Evolutionary conservation across 1,140 invertebrate species (phyloP), one percentile per base, ranked within the genome.

Genomic region (Drosophila funebris): DNA sequence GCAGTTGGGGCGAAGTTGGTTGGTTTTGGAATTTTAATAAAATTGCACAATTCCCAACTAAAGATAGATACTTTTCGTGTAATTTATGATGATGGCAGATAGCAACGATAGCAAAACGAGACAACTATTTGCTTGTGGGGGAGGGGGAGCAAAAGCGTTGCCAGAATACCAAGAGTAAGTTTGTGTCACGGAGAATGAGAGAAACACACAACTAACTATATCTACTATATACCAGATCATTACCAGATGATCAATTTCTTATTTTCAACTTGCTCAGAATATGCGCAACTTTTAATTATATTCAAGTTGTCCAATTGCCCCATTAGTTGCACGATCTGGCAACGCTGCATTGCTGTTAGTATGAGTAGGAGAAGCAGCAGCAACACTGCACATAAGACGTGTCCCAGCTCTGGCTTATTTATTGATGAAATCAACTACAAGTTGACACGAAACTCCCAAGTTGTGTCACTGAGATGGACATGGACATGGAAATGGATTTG

Each of bases 41-140:
- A 87, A 87, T 83, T 87, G 83, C 76, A 66, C 72, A 81, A 78
- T 83, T 79, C 64, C 78, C 76, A 88, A 87, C 78, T 88, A 83
- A 88, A 89, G 79, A 87, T 88, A 83, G 78, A 87, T 88, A 88
- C 79, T 87, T 87, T 73, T 88, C 75, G 75, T 87, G 82, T 87
- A 87, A 87, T 87, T 87, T 87, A 87, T 62, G 83, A 87, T 87
- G 83, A 87, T 87, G 83, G 77, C 39, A 63, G 61, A 85, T 72
- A 79, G 61, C 61, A 79, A 79, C 82, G 77, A 80, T 76, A 78
- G 71, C 78, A 74, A 48, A 70, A 72, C 68, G 62, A 58, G 73
- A 36, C 31, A 54, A 39, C 33, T 68, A 39, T 9, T 14, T 4
- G 14, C 13, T 9, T 3, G 27, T 14, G 1, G 48, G 20, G 43